Base-by-base conservation (phyloP, 2,888 invertebrate species). In the Eutolmus rufibarbis region DNA sequence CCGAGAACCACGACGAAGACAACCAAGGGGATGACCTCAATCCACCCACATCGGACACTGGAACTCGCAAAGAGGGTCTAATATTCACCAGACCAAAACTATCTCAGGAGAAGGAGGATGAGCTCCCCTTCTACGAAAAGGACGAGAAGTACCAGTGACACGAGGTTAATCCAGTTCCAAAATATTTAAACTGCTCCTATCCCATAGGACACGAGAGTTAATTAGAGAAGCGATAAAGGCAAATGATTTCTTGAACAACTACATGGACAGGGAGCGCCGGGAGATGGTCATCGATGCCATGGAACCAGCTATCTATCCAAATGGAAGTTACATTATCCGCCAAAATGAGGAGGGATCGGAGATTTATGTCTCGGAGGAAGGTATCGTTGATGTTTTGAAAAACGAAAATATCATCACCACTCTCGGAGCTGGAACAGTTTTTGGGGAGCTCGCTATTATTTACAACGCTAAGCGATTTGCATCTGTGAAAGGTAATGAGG, bases 391-490 rank as follows among this genome's bases (percentile, higher is more conserved):
- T 92, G 97, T 98, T 16, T 94, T 96, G 51, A 96, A 98, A 91
- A 95, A 96, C 74, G 96, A 95, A 12, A 95, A 95, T 90, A 94
- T 95, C 3, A 95, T 98, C 77, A 96, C 96, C 74, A 96, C 94
- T 87, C 96, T 99, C 92, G 96, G 96, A 0, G 95, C 97, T 0
- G 97, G 97, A 5, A 94, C 96, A 90, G 95, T 97, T 88, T 95
- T 98, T 93, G 98, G 99, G 1, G 99, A 99, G 93, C 93, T 99
- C 84, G 98, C 98, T 9, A 96, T 99, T 89, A 93, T 99, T 40
- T 98, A 99, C 93, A 98, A 98, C 93, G 98, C 98, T 56, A 97
- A 97, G 90, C 94, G 98, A 89, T 96, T 97, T 89, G 98, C 98
- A 0, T 97, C 97, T 0, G 96, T 98, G 88, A 94, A 95, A 93